Evolutionary conservation across 2,888 invertebrate genomes (phyloP).

Genomic region (Drosophila fulvimacula): DNA sequence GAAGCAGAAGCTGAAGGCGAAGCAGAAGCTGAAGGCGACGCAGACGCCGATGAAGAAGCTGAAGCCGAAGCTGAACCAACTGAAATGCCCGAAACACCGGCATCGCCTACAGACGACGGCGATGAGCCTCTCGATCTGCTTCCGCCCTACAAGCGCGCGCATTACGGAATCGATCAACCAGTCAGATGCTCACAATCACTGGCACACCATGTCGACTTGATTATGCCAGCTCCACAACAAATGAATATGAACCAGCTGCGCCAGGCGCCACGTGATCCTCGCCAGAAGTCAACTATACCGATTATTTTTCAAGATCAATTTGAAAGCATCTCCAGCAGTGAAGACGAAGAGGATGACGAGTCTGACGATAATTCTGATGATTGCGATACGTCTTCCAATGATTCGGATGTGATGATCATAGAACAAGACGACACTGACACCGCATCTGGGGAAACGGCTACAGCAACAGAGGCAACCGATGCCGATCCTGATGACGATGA

Average conservation of each 20-base stretch:
- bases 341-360: conserved; percentile 11
- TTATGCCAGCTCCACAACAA: conserved; percentile 1
- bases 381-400: conserved; percentile 2
- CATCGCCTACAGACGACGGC: conserved; percentile 56
- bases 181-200: background rate
- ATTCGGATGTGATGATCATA: conserved; percentile 19
- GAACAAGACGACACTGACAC: conserved; percentile 55
- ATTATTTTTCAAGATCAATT: conserved; percentile 40
- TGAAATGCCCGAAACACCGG: conserved; percentile 59
- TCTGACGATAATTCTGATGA: conserved; percentile 1
- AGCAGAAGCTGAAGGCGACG: no score
- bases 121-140: conserved; percentile 29
- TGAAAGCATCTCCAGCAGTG: conserved; percentile 56
- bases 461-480: conserved; percentile 27
- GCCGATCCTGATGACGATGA: conserved; percentile 18
- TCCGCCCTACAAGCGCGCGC: conserved; percentile 20
- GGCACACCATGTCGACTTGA: background rate
- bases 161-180: conserved; percentile 1
- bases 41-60: no score
- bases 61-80: background rate
- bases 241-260: conserved; percentile 7
- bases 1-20: background rate
- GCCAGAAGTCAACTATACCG: conserved; percentile 29
- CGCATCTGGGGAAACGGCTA: conserved; percentile 27
- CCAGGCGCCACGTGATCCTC: conserved; percentile 44